Evolutionary conservation across 2,888 invertebrate genomes (phyloP), one percentile per base, ranked within the genome.

Genomic region (Eudemis profundana): DNA sequence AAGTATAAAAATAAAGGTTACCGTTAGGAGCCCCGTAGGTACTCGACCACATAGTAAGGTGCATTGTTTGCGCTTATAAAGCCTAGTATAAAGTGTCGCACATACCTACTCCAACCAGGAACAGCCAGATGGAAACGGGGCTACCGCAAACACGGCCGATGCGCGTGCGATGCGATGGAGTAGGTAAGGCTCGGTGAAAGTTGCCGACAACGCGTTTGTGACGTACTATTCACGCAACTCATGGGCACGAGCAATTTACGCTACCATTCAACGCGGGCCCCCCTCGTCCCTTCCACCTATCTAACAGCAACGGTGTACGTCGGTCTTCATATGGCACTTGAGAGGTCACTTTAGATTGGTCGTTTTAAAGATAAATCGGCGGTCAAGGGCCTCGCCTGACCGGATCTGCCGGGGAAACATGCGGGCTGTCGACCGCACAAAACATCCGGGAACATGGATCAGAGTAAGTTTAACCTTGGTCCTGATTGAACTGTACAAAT

Each of bases 181-280:
- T 54, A 68, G 71, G 72, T 75, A 76, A 73, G 73, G 63, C 73
- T 76, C 72, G 90, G 91, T 87, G 91, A 91, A 91, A 91, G 91
- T 90, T 90, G 85, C 77, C 78, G 74, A 84, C 88, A 90, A 90
- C 89, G 90, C 85, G 86, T 85, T 84, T 83, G 83, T 85, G 86
- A 65, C 65, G 65, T 65, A 53, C 65, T 87, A 83, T 85, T 82
- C 86, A 85, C 83, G 81, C 83, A 83, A 81, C 82, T 78, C 80
- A 78, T 79, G 76, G 77, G 71, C 75, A 76, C 80, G 74, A 82
- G 83, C 82, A 83, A 85, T 84, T 85, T 86, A 82, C 82, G 76
- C 80, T 72, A 78, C 83, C 81, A 82, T 66, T 82, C 72, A 78
- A 82, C 77, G 76, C 67, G 79, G 83, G 72, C 71, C 83, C 77